These are phyloP conservation scores for Antennarius maculatus DNA, from an alignment of 2,797 vertebrate genomes.

Conservation along the genomic window DNA sequence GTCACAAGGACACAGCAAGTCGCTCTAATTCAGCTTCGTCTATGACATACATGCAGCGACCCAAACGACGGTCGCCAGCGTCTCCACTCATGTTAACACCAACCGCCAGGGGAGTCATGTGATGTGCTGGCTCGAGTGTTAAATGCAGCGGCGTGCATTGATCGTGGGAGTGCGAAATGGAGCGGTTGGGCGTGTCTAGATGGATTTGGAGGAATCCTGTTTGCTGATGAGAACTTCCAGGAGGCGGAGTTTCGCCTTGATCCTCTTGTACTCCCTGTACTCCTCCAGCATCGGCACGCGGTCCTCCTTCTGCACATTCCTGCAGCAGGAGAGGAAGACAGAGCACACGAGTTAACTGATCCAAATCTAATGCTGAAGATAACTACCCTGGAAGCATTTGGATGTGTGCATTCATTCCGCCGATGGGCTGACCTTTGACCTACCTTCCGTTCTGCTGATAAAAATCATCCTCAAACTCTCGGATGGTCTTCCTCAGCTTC, in stretches of 20 bases:
- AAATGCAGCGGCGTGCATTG: constrained; percentile 12
- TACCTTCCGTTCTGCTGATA: constrained; percentile 97
- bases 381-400: too few relatives aligned
- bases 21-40: not conserved
- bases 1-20: not conserved
- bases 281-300: constrained; percentile 92
- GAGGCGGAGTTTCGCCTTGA: constrained; percentile 96
- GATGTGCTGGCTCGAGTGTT: constrained; percentile 13
- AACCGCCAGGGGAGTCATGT: constrained; percentile 12
- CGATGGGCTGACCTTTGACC: constrained; percentile 26
- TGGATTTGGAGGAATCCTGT: constrained; percentile 97
- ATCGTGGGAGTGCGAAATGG: constrained; percentile 10
- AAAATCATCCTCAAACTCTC: constrained; percentile 95
- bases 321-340: constrained; percentile 46
- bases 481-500: constrained; percentile 92
- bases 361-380: too few relatives aligned
- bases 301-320: constrained; percentile 96
- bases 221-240: constrained; percentile 98
- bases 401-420: too few relatives aligned
- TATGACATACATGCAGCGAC: constrained; percentile 39
- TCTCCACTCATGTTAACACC: not conserved
- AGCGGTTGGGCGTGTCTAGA: constrained; percentile 74
- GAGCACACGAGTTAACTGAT: not conserved
- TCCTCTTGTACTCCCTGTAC: constrained; percentile 96
- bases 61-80: not conserved